Evolutionary conservation across 2,113 vertebrate species (phyloP).

Genomic region (Nerophis ophidion): DNA sequence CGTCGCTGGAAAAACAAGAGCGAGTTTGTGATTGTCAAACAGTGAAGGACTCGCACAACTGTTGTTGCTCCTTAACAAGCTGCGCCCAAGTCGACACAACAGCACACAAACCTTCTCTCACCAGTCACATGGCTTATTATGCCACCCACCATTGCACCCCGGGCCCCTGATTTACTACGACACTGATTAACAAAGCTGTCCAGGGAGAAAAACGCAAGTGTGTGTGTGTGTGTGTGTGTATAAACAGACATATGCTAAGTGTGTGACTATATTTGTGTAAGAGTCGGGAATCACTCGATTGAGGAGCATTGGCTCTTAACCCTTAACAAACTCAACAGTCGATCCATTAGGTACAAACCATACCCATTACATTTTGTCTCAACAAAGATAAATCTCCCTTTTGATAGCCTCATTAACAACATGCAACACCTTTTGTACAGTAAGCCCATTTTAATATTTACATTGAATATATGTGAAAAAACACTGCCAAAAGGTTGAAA

Average conservation of each 20-base stretch:
- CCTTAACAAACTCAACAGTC: background rate
- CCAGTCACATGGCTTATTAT: slow-evolving; percentile 46
- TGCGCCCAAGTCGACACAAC: slow-evolving; percentile 34
- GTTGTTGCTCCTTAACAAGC: slow-evolving; percentile 48
- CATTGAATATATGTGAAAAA: too few relatives aligned
- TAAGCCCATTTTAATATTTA: too few relatives aligned
- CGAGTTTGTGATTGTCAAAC: slow-evolving; percentile 1
- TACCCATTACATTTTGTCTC: too few relatives aligned
- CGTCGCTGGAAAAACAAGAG: too few relatives aligned
- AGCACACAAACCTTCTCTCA: slow-evolving; percentile 33
- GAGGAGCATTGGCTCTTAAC: slow-evolving; percentile 14
- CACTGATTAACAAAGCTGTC: slow-evolving; percentile 55
- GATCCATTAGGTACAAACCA: too few relatives aligned
- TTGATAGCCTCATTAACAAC: too few relatives aligned
- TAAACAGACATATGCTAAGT: background rate
- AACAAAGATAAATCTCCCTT: too few relatives aligned
- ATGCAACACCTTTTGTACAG: too few relatives aligned
- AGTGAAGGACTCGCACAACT: slow-evolving; percentile 2
- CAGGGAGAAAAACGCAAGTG: slow-evolving; percentile 4
- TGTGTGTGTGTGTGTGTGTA: background rate
- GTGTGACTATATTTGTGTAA: slow-evolving; percentile 3
- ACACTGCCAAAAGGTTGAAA: too few relatives aligned
- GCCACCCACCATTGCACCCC: slow-evolving; percentile 28
- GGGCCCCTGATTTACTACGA: slow-evolving; percentile 57
- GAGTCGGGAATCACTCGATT: slow-evolving; percentile 11